phyloP scores from a whole-genome alignment of 2,113 vertebrate species.

The Dasypus novemcinctus region DNA sequence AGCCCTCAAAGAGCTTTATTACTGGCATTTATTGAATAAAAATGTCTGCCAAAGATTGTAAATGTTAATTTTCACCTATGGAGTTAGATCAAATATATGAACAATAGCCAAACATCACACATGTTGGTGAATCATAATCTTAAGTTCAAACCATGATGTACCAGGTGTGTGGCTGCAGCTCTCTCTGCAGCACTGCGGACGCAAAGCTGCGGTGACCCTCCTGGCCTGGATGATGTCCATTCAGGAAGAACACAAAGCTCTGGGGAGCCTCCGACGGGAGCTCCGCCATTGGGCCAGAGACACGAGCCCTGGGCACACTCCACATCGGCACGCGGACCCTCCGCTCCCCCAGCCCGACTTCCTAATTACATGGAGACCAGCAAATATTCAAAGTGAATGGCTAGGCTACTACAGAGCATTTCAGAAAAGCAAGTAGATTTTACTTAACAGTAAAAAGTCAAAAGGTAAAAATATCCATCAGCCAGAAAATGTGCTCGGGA shows the following conservation, averaged over 20 bases:
- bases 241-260: not conserved
- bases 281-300: not conserved
- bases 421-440: not conserved
- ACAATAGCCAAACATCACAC: not conserved
- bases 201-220: not conserved
- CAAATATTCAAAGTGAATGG: not conserved
- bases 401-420: not conserved
- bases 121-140: not conserved
- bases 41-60: not conserved
- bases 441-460: not conserved
- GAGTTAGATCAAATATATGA: not conserved
- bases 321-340: no score
- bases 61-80: not conserved
- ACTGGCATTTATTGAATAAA: not conserved
- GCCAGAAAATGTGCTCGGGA: not conserved
- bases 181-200: not conserved
- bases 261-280: not conserved
- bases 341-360: not conserved
- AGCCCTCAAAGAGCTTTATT: not conserved
- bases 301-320: not conserved
- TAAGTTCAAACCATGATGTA: not conserved
- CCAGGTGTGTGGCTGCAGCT: no score
- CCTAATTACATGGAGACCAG: not conserved
- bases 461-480: not conserved
- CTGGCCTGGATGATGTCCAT: not conserved